phyloP scores from a whole-genome alignment of 2,888 invertebrate species.

The Acanthacorydalis orientalis region DNA sequence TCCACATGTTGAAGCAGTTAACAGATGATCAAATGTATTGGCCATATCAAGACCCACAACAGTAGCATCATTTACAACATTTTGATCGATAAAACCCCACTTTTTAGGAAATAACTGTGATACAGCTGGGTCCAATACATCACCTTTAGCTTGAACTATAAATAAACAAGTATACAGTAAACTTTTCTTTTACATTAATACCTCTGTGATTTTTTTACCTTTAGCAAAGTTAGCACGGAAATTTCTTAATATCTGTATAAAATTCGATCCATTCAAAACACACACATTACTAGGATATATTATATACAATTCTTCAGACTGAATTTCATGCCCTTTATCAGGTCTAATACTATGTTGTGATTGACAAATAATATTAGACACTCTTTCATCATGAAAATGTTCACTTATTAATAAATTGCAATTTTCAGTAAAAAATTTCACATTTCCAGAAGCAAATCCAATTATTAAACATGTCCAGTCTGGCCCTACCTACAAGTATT shows the following conservation, averaged over 20 bases:
- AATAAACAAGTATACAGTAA: conserved; percentile 6
- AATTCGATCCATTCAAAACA: conserved; percentile 55
- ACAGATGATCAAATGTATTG: conserved; percentile 73
- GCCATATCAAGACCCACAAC: conserved; percentile 54
- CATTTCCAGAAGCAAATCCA: conserved; percentile 70
- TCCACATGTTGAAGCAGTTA: conserved; percentile 60
- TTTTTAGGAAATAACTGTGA: conserved; percentile 62
- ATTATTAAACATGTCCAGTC: conserved; percentile 90
- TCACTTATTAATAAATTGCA: conserved; percentile 70
- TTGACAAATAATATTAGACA: conserved; percentile 64
- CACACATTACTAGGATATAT: conserved; percentile 56
- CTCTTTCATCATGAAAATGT: conserved; percentile 66
- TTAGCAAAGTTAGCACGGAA: conserved; percentile 64
- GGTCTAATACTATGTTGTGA: conserved; percentile 35
- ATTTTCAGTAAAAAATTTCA: conserved; percentile 79
- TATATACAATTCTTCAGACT: conserved; percentile 55
- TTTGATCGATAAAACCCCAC: conserved; percentile 70
- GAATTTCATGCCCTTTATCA: conserved; percentile 20
- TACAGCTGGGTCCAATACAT: conserved; percentile 34
- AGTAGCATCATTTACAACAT: conserved; percentile 57
- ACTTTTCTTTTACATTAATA: neutral
- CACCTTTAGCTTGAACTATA: conserved; percentile 52
- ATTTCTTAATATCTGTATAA: conserved; percentile 64
- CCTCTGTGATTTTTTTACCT: conserved; percentile 30
- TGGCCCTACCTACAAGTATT: conserved; percentile 39